Evolutionary conservation across 2,113 vertebrate species (phyloP).

Genomic region (Trematocara stigmaticum): DNA sequence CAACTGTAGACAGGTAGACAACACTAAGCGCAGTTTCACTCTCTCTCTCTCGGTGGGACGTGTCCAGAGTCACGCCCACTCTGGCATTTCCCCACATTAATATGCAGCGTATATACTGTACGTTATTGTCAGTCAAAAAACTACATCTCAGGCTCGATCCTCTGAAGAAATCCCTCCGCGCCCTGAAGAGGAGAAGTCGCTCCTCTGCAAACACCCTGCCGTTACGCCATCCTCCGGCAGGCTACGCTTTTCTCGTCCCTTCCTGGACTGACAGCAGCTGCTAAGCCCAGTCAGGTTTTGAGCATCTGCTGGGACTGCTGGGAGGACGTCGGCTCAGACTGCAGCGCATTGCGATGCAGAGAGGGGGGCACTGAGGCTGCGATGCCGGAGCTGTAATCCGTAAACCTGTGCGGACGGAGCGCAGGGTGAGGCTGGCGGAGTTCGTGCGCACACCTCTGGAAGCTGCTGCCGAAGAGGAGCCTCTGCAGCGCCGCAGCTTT

Average conservation of each 20-base stretch:
- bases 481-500: conserved; percentile 48
- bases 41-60: not conserved
- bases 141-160: not conserved
- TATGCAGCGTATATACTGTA: conserved; percentile 9
- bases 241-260: not conserved
- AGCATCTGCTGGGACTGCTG: conserved; percentile 18
- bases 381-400: not conserved
- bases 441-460: conserved; percentile 27
- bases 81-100: conserved; percentile 28
- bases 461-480: not conserved
- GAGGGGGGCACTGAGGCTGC: not conserved
- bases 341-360: conserved; percentile 38
- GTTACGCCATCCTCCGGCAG: conserved; percentile 34
- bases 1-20: conserved; percentile 10
- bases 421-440: conserved; percentile 11
- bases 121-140: conserved; percentile 6
- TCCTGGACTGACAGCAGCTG: conserved; percentile 1
- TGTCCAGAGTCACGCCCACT: conserved; percentile 35
- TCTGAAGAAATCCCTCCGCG: conserved; percentile 9
- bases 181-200: not conserved
- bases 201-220: not conserved
- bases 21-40: not conserved
- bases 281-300: conserved; percentile 1
- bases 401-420: not conserved
- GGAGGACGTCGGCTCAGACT: conserved; percentile 19